Evolutionary conservation across 2,113 vertebrate species (phyloP), one percentile per base, ranked within the genome.

Genomic region (Cyphomyrus plagiostoma): DNA sequence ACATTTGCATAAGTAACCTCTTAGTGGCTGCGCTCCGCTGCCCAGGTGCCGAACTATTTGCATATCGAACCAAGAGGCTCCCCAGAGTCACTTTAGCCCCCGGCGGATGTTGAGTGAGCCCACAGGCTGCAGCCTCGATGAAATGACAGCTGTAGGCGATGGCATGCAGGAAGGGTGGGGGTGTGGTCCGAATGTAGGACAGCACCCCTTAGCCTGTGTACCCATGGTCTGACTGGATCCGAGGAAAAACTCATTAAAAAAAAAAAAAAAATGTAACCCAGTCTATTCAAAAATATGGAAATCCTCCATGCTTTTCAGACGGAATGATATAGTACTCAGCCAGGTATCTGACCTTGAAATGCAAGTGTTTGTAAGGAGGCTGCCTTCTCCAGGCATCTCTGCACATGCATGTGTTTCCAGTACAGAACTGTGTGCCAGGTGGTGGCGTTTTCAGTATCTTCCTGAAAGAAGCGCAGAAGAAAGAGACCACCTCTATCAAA

Each of bases 1-100:
- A 98, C 98, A 99, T 99, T 99, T 99, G 98, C 98, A 99, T 99
- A 99, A 99, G 98, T 99, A 99, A 99, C 97, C 98, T 98, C 97
- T 98, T 97, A 97, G 96, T 96, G 96, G 96, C 97, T 96, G 97
- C 96, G 97, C 98, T 98, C 96, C 91, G 97, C 97, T 98, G 98
- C 97, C 98, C 98, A 99, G 98, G 98, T 99, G 98, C 97, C 96
- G 96, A 96, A 94, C 95, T 96, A 99, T 99, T 99, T 99, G 98
- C 98, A 99, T 99, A 99, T 99, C 99, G 98, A 99, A 98, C 98
- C 98, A 97, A 96, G 97, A 97, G 97, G 97, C 97, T 99, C 98
- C 98, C 98, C 96, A 97, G 98, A 98, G 98, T 98, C 98, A 97
- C 97, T 98, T 98, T 98, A 98, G 98, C 98, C 97, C 97, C 95